Percentiles rank a stretch among this genome's conserved stretches.
phyloP scores from a whole-genome alignment of 2,888 invertebrate species.

The Zeuzera pyrina region DNA sequence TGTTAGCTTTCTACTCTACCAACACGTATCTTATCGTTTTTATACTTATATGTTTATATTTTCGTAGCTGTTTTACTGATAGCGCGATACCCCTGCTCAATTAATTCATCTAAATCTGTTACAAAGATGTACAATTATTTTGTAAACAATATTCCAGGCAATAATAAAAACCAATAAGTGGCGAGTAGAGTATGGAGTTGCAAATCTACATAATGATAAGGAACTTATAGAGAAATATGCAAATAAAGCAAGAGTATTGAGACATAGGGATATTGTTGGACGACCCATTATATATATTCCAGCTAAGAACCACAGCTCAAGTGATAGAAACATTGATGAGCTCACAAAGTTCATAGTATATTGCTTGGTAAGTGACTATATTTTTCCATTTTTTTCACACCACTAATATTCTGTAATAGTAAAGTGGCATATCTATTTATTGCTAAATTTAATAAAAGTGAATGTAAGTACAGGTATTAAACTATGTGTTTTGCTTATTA shows the following conservation, averaged over 20 bases:
- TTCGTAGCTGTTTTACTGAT: neutral
- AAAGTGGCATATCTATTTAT: too few species aligned
- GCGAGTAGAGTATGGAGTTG: slow-evolving; percentile 81
- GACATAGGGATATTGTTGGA: slow-evolving; percentile 80
- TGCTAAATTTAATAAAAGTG: too few species aligned
- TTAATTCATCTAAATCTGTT: slow-evolving; percentile 1
- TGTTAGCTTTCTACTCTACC: slow-evolving; percentile 4
- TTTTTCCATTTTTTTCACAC: too few species aligned
- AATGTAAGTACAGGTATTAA: too few species aligned
- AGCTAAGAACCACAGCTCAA: slow-evolving; percentile 81
- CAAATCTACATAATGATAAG: slow-evolving; percentile 67
- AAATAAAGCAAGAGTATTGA: slow-evolving; percentile 78
- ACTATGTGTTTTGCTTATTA: too few species aligned
- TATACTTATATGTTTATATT: slow-evolving; percentile 1
- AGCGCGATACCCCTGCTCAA: too few species aligned
- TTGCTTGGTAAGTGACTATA: slow-evolving; percentile 79
- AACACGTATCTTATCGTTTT: neutral
- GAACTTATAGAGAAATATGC: slow-evolving; percentile 72
- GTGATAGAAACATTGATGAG: slow-evolving; percentile 82
- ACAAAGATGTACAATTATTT: neutral
- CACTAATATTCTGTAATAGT: too few species aligned
- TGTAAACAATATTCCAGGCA: slow-evolving; percentile 70
- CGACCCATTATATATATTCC: slow-evolving; percentile 86
- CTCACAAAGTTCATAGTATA: slow-evolving; percentile 85
- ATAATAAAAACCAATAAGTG: slow-evolving; percentile 86